A percentile compares a stretch with the other conserved stretches of the same genome.
Evolutionary conservation across 2,797 vertebrate species (phyloP).

Genomic region (Sebastes diploproa): DNA sequence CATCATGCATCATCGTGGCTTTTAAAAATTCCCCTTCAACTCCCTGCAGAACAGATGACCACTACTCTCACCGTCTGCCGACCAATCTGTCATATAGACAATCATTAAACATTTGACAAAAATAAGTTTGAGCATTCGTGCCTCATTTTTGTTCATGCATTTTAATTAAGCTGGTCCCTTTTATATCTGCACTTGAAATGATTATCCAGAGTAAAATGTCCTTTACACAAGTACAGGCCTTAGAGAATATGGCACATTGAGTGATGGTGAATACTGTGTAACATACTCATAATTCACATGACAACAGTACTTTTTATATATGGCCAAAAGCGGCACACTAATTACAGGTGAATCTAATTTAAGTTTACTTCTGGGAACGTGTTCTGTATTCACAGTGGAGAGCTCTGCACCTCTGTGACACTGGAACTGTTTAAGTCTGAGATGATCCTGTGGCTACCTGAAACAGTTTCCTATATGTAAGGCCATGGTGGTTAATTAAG

Average conservation of each 20-base stretch:
- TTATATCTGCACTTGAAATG: background rate
- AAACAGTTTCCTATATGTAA: background rate
- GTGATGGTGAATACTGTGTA: background rate
- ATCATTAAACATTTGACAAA: background rate
- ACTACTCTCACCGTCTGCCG: background rate
- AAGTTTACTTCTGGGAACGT: conserved; percentile 1
- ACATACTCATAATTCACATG: background rate
- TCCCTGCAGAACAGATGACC: background rate
- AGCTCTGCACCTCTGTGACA: background rate
- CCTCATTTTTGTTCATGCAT: background rate
- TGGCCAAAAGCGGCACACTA: background rate
- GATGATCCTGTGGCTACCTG: background rate
- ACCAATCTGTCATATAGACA: background rate
- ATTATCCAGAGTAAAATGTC: background rate
- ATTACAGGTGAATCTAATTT: conserved; percentile 28
- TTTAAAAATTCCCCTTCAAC: background rate
- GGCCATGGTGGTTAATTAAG: background rate
- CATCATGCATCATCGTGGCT: background rate
- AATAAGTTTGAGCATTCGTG: background rate
- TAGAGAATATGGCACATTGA: background rate
- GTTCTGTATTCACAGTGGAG: conserved; percentile 21
- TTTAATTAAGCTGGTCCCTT: background rate
- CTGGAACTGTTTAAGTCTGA: background rate
- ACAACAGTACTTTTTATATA: background rate
- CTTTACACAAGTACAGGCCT: background rate